phyloP scores from a whole-genome alignment of 2,797 vertebrate genomes.

The Tragopan temminckii region DNA sequence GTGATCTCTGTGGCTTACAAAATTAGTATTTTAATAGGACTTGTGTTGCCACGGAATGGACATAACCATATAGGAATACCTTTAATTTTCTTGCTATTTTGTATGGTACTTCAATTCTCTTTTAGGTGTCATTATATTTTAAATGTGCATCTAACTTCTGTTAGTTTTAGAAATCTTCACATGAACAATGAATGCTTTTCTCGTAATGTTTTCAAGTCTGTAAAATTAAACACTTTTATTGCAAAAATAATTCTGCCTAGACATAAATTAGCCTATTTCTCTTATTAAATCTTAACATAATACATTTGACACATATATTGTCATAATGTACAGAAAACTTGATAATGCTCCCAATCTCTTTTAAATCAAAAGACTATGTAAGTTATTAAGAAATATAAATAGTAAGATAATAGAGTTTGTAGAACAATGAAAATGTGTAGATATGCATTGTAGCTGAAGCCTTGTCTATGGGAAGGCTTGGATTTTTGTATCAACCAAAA shows the following conservation, averaged over 20 bases:
- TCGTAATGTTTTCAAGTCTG: not conserved
- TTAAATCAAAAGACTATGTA: not conserved
- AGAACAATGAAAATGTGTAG: not conserved
- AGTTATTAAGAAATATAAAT: not conserved
- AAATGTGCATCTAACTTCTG: not conserved
- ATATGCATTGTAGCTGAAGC: not conserved
- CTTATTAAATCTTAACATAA: not conserved
- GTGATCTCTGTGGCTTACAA: not conserved
- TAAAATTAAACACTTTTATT: slow-evolving; percentile 28
- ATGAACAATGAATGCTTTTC: not conserved
- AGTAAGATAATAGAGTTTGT: not conserved
- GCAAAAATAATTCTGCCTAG: not conserved
- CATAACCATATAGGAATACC: not conserved
- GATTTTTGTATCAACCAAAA: not conserved
- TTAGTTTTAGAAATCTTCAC: not conserved
- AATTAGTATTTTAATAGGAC: not conserved
- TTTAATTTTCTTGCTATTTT: not conserved
- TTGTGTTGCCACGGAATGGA: not conserved
- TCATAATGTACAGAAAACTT: not conserved
- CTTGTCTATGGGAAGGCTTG: not conserved
- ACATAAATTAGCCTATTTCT: not conserved
- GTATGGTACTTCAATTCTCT: not conserved
- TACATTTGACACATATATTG: not conserved
- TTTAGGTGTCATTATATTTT: not conserved
- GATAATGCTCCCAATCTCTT: not conserved